These are phyloP conservation scores for Bicyclus anynana DNA, from an alignment of 1,140 invertebrate species.

Conservation along the genomic window DNA sequence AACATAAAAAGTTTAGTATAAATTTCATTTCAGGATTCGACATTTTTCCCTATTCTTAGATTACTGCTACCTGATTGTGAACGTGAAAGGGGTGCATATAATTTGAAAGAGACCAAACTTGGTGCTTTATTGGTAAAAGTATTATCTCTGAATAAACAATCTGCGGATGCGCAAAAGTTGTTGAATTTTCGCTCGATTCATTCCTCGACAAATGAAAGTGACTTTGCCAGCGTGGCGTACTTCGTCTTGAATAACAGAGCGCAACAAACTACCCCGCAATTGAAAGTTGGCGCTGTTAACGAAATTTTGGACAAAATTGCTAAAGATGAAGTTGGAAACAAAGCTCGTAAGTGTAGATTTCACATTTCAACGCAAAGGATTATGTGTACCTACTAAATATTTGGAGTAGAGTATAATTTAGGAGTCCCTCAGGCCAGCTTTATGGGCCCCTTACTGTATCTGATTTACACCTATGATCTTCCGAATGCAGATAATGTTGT, in stretches of 20 bases:
- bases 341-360: slow-evolving; percentile 39
- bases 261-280: slow-evolving; percentile 23
- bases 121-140: slow-evolving; percentile 49
- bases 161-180: slow-evolving; percentile 44
- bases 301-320: slow-evolving; percentile 54
- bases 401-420: too few relatives aligned
- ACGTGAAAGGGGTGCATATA: slow-evolving; percentile 55
- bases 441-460: too few relatives aligned
- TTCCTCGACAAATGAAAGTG: slow-evolving; percentile 36
- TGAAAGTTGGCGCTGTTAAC: slow-evolving; percentile 50
- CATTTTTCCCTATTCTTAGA: slow-evolving; percentile 51
- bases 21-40: slow-evolving; percentile 43
- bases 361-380: too few relatives aligned
- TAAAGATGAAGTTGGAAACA: slow-evolving; percentile 42
- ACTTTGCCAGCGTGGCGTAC: slow-evolving; percentile 53
- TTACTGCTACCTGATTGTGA: slow-evolving; percentile 53
- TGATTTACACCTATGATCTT: too few relatives aligned
- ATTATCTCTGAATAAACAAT: slow-evolving; percentile 44
- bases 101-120: slow-evolving; percentile 58
- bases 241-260: slow-evolving; percentile 46
- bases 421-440: too few relatives aligned
- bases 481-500: too few relatives aligned
- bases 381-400: too few relatives aligned
- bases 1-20: too few relatives aligned
- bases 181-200: slow-evolving; percentile 43